Conservation (phyloP, 2,888 invertebrate species). For the Theretra japonica region DNA sequence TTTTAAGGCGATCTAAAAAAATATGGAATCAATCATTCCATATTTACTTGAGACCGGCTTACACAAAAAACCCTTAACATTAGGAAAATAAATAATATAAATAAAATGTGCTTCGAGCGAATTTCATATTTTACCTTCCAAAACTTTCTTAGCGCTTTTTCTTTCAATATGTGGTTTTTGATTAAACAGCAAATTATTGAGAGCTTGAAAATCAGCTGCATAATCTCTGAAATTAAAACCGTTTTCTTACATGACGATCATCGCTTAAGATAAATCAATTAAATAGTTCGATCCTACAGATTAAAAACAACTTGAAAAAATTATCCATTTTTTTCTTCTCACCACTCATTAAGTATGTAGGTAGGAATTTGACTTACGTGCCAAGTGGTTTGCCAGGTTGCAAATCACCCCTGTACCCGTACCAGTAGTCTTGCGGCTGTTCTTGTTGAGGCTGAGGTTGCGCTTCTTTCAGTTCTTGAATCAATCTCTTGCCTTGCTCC, state of each 20-base stretch:
- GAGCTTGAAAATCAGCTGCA: slow-evolving; percentile 55
- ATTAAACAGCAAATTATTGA: slow-evolving; percentile 65
- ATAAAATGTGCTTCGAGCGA: too few species aligned
- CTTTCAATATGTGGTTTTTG: slow-evolving; percentile 54
- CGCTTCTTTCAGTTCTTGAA: slow-evolving; percentile 71
- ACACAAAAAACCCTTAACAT: too few species aligned
- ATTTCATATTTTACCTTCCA: slow-evolving; percentile 50
- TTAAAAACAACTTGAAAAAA: too few species aligned
- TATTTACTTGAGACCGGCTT: too few species aligned
- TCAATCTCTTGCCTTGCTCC: slow-evolving; percentile 58
- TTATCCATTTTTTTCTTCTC: too few species aligned
- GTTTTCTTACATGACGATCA: neutral
- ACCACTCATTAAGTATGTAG: too few species aligned
- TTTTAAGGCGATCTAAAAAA: too few species aligned
- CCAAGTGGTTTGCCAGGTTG: slow-evolving; percentile 37
- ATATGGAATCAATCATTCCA: too few species aligned
- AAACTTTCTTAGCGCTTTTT: slow-evolving; percentile 47
- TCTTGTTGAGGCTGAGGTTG: slow-evolving; percentile 41
- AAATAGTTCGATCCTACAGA: too few species aligned
- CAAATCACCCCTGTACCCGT: slow-evolving; percentile 59
- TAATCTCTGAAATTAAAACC: slow-evolving; percentile 51
- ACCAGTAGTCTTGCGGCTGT: slow-evolving; percentile 63
- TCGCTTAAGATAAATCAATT: neutral
- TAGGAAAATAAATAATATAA: too few species aligned
- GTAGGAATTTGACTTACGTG: slow-evolving; percentile 41